Evolutionary conservation across 1,140 invertebrate genomes (phyloP), one percentile per base, ranked within the genome.

Genomic region (Elysia chlorotica): DNA sequence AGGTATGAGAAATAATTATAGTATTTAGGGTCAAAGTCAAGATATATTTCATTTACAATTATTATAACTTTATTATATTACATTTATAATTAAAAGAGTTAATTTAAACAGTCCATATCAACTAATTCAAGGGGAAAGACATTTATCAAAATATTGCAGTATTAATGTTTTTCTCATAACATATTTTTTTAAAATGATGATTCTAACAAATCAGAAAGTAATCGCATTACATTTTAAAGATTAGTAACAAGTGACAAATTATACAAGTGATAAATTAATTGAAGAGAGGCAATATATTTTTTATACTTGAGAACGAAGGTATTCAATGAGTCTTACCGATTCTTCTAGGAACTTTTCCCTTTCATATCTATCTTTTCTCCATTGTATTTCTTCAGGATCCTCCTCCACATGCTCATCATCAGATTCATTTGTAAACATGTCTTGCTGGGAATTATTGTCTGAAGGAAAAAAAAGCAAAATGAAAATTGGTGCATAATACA

Each of bases 391-490:
- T 73, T 92, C 90, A 68, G 90, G 88, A 80, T 93, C 92, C 48
- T 91, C 91, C 76, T 91, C 91, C 28, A 92, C 91, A 28, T 85
- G 87, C 37, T 92, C 90, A 2, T 89, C 88, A 74, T 87, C 88
- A 36, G 79, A 81, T 3, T 76, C 74, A 53, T 79, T 57, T 57
- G 74, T 70, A 78, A 85, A 85, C 79, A 85, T 82, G 69, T 86
- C 85, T 65, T 84, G 79, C 54, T 83, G 82, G 10, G 83, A 81
- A 17, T 78, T 77, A 25, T 85, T 81, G 76, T 85, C 84, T 80
- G 33, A 14, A n/a, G n/a, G n/a, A n/a, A n/a, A n/a, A n/a, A n/a
- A n/a, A n/a, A n/a, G n/a, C n/a, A n/a, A n/a, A n/a, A n/a, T n/a
- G n/a, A n/a, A n/a, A n/a, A n/a, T n/a, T n/a, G n/a, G n/a, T n/a